These are phyloP conservation scores for Ispidina picta DNA, from an alignment of 2,797 vertebrate species.

Conservation along the genomic window DNA sequence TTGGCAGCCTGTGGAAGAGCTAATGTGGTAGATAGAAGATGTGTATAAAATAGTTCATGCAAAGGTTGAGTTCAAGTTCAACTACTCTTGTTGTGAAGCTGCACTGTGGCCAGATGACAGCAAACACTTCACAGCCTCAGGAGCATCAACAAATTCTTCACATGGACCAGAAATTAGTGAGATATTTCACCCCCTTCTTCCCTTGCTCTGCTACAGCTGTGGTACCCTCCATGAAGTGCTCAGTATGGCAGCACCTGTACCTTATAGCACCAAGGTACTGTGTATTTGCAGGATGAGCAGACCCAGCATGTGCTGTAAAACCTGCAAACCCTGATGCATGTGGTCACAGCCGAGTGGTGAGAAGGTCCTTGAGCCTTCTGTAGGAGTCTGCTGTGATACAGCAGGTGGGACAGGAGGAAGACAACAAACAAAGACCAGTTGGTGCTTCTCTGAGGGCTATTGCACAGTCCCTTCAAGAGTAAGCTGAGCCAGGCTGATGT, in stretches of 20 bases:
- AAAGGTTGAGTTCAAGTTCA: background rate
- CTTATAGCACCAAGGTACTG: rapidly evolving
- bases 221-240: background rate
- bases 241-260: rapidly evolving
- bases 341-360: background rate
- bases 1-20: background rate
- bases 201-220: background rate
- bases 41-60: background rate
- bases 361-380: background rate
- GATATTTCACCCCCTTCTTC: background rate
- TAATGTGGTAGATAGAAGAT: background rate
- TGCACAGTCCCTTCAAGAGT: rapidly evolving
- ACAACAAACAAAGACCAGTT: background rate
- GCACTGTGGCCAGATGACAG: background rate
- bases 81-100: background rate
- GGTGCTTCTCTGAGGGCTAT: background rate
- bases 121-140: background rate
- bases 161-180: background rate
- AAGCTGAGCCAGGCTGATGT: background rate
- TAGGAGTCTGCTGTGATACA: background rate
- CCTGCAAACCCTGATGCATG: background rate
- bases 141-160: background rate
- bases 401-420: background rate
- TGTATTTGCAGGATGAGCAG: rapidly evolving
- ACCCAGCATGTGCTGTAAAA: rapidly evolving